phyloP scores from a whole-genome alignment of 2,113 vertebrate species.

The Mandrillus leucophaeus region DNA sequence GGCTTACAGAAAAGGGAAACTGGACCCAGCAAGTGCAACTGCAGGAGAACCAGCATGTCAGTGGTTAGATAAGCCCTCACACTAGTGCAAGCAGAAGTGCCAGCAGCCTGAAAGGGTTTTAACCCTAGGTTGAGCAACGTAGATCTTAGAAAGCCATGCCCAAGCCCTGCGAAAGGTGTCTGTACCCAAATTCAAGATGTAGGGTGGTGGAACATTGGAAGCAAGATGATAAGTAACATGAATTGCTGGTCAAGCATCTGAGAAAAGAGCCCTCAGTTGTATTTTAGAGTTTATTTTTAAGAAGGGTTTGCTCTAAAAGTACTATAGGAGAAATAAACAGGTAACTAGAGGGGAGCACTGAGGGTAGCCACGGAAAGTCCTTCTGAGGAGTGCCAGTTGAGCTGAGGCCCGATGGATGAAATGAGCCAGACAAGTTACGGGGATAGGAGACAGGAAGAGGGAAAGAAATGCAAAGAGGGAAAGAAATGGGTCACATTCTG shows the following conservation, averaged over 20 bases:
- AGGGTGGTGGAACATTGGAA: neutral
- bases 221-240: neutral
- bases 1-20: conserved; percentile 40
- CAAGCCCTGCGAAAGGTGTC: neutral
- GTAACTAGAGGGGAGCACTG: neutral
- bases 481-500: neutral
- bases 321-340: neutral
- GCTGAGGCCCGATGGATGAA: neutral
- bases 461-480: neutral
- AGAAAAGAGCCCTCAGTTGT: neutral
- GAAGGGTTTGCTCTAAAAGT: neutral
- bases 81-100: neutral
- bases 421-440: neutral
- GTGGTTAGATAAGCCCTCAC: neutral
- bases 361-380: neutral
- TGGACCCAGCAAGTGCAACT: neutral
- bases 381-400: neutral
- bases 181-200: neutral
- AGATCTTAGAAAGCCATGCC: neutral
- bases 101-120: neutral
- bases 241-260: neutral
- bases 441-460: neutral
- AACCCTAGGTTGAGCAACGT: neutral
- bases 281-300: neutral
- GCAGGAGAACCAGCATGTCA: neutral